Conservation (phyloP, 2,113 vertebrate species). For the Chaenocephalus aceratus region DNA sequence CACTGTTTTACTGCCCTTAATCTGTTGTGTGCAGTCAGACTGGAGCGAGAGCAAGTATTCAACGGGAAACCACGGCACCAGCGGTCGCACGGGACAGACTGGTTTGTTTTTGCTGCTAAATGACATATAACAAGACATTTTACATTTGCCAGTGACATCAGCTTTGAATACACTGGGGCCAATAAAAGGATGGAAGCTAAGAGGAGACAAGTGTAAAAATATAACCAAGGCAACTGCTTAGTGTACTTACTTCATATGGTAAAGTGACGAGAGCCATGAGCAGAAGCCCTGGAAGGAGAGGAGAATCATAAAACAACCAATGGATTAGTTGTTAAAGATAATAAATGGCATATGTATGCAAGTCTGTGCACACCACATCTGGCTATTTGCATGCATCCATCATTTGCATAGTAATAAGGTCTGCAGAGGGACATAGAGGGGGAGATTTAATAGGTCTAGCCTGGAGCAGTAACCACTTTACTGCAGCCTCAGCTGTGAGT, state of each 20-base stretch:
- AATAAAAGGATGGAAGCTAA: constrained; percentile 41
- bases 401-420: constrained; percentile 61
- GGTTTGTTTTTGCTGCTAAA: constrained; percentile 81
- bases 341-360: constrained; percentile 55
- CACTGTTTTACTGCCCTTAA: constrained; percentile 67
- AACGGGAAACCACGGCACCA: constrained; percentile 68
- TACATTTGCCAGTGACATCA: constrained; percentile 74
- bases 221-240: constrained; percentile 49
- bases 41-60: constrained; percentile 67
- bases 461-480: constrained; percentile 69
- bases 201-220: constrained; percentile 41
- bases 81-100: constrained; percentile 64
- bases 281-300: constrained; percentile 90
- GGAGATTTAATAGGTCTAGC: constrained; percentile 78
- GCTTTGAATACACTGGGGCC: constrained; percentile 48
- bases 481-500: constrained; percentile 69
- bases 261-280: constrained; percentile 94
- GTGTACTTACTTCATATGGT: constrained; percentile 96
- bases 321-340: constrained; percentile 52
- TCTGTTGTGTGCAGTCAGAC: constrained; percentile 64
- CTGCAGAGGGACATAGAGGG: constrained; percentile 49
- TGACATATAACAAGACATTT: constrained; percentile 70
- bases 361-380: constrained; percentile 55
- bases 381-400: constrained; percentile 51
- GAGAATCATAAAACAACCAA: constrained; percentile 57